These are phyloP conservation scores for Rhabdornis inornatus DNA, from an alignment of 2,113 vertebrate genomes.

Conservation along the genomic window DNA sequence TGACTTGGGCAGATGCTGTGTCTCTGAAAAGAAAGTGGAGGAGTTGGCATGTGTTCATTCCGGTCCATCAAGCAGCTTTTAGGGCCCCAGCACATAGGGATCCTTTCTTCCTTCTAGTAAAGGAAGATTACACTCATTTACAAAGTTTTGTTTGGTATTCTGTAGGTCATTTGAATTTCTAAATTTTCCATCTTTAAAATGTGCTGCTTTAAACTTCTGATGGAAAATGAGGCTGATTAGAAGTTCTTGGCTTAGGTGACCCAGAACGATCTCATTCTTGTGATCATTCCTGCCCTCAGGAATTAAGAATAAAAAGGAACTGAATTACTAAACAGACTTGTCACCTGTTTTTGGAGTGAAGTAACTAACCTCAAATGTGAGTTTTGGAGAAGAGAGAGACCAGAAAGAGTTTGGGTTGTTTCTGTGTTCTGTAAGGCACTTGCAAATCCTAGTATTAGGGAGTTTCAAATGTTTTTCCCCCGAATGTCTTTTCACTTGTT, in stretches of 20 bases:
- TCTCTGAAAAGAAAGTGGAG: neutral
- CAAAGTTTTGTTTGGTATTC: neutral
- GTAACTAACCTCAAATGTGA: neutral
- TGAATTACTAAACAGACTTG: neutral
- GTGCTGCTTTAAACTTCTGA: neutral
- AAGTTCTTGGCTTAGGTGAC: neutral
- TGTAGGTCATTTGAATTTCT: neutral
- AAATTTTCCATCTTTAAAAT: neutral
- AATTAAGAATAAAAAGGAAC: neutral
- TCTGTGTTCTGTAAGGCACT: neutral
- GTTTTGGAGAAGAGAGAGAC: neutral
- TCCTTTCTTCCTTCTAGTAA: neutral
- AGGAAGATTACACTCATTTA: neutral
- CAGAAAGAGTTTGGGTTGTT: neutral
- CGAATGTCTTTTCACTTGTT: neutral
- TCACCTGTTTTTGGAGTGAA: neutral
- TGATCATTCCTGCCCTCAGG: neutral
- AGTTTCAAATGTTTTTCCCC: neutral
- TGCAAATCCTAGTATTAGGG: neutral
- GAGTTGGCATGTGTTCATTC: neutral
- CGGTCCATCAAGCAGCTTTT: neutral
- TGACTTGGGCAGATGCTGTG: neutral
- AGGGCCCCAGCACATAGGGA: rapidly evolving
- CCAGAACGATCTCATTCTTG: neutral
- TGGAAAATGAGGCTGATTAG: neutral